Conservation (phyloP, 2,888 invertebrate genomes). For the Stramonita haemastoma region DNA sequence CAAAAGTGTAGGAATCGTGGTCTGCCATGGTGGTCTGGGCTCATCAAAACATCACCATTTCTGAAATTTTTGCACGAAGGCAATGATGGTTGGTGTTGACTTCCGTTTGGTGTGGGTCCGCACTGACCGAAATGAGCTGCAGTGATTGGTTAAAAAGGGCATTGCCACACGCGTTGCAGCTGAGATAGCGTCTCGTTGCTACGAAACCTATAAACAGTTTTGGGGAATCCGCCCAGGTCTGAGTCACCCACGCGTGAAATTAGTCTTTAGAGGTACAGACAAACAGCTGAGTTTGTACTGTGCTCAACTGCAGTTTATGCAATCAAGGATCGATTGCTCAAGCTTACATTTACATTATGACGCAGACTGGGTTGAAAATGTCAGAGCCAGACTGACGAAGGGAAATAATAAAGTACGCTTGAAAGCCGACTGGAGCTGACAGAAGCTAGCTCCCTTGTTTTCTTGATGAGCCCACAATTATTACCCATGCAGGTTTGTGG, state of each 20-base stretch:
- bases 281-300: background rate
- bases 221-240: background rate
- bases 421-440: background rate
- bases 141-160: conserved; percentile 47
- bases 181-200: conserved; percentile 26
- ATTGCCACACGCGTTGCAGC: background rate
- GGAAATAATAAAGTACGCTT: background rate
- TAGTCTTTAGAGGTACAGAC: background rate
- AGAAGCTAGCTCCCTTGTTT: too few relatives aligned
- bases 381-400: background rate
- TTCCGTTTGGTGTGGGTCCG: conserved; percentile 25
- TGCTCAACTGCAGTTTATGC: background rate
- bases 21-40: conserved; percentile 41
- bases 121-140: conserved; percentile 11
- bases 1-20: conserved; percentile 60
- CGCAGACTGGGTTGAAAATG: background rate
- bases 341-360: background rate
- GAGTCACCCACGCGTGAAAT: background rate
- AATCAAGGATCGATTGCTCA: background rate
- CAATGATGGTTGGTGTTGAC: conserved; percentile 29
- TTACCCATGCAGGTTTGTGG: too few relatives aligned
- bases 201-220: conserved; percentile 35
- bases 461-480: too few relatives aligned
- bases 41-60: background rate
- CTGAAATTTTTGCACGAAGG: background rate